These are phyloP conservation scores for Myotis pilosus DNA, from an alignment of 2,797 vertebrate species.

Conservation along the genomic window DNA sequence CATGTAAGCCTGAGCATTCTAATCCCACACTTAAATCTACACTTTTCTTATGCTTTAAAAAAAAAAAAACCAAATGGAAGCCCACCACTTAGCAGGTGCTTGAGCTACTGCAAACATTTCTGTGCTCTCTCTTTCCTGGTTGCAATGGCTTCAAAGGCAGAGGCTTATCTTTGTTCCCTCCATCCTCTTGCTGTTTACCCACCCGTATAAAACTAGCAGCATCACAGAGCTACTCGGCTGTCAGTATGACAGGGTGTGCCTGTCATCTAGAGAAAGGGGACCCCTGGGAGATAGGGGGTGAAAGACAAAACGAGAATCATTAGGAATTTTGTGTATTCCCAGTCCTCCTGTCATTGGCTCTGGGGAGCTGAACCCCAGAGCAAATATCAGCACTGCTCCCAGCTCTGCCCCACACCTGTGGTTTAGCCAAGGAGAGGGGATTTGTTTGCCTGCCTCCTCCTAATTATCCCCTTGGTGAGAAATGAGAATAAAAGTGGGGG, in stretches of 20 bases:
- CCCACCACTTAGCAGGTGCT: conserved; percentile 1
- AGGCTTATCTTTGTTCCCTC: not conserved
- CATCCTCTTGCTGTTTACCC: not conserved
- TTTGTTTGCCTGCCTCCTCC: conserved; percentile 46
- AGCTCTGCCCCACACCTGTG: not conserved
- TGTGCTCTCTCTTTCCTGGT: conserved; percentile 22
- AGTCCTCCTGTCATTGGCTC: not conserved
- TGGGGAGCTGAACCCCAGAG: not conserved
- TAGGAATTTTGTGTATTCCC: not conserved
- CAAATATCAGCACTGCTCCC: not conserved
- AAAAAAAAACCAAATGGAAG: not conserved
- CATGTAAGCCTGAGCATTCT: not conserved
- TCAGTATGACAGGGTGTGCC: not conserved
- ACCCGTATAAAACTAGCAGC: rapidly evolving
- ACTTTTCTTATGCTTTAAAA: not conserved
- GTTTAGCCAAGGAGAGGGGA: conserved; percentile 19
- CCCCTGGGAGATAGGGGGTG: not conserved
- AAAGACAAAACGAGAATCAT: not conserved
- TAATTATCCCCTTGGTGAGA: conserved; percentile 51
- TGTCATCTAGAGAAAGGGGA: not conserved
- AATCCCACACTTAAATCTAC: not conserved
- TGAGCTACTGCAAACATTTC: conserved; percentile 19
- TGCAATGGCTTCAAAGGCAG: not conserved
- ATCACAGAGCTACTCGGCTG: not conserved
- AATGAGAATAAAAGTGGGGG: conserved; percentile 45